Evolutionary conservation across 2,113 vertebrate species (phyloP).

Genomic region (Arothron firmamentum): DNA sequence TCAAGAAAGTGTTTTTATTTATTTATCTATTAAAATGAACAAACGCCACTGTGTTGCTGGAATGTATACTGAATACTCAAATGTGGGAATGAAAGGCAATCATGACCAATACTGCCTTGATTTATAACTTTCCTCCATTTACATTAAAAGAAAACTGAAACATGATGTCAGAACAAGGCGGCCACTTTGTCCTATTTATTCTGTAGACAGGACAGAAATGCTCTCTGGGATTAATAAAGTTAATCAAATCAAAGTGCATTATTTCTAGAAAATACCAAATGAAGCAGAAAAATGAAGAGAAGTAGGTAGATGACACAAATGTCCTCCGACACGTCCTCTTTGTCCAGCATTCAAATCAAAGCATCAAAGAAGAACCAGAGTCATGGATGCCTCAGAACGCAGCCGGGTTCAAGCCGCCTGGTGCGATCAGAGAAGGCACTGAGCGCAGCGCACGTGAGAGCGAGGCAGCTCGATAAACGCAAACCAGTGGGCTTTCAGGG

Average conservation of each 20-base stretch:
- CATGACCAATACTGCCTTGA: not conserved
- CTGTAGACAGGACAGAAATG: not conserved
- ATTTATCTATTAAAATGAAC: constrained; percentile 75
- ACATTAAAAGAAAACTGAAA: constrained; percentile 7
- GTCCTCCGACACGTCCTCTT: constrained; percentile 32
- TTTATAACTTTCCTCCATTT: not conserved
- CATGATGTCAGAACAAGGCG: not conserved
- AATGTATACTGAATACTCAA: constrained; percentile 28
- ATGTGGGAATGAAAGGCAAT: not conserved
- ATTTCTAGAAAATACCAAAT: not conserved
- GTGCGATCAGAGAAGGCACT: not conserved
- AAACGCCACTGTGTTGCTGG: constrained; percentile 51
- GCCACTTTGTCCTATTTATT: constrained; percentile 8
- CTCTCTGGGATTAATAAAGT: not conserved
- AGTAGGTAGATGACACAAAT: constrained; percentile 16
- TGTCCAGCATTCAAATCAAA: constrained; percentile 20
- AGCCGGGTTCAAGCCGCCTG: not conserved
- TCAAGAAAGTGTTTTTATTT: constrained; percentile 66
- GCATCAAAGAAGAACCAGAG: no score
- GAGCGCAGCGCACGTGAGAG: not conserved
- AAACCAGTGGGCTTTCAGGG: constrained; percentile 24
- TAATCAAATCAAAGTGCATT: no score
- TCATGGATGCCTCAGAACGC: constrained; percentile 13
- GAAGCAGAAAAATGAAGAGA: not conserved
- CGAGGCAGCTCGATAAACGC: constrained; percentile 13